Base-by-base conservation (phyloP, 1,140 invertebrate species). In the Leptopilina clavipes region DNA sequence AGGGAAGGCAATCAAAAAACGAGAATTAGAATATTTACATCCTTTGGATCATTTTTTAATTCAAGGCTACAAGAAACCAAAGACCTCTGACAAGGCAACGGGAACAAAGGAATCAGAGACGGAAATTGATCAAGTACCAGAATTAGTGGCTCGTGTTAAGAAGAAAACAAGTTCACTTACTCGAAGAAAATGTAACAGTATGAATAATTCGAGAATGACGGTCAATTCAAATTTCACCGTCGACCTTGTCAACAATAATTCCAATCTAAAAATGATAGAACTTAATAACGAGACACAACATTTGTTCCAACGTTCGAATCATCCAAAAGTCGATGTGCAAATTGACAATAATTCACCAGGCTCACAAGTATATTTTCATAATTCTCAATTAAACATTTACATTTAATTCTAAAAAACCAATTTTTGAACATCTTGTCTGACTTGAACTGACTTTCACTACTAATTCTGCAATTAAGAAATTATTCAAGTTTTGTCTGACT, bases 41-140 rank as follows among this genome's bases (percentile, higher is more conserved):
- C 86, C 85, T 0, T n/a, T 87, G 56, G 85, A 89, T 14, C 83
- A 88, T 56, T 90, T 90, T 48, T 45, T 86, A 14, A 56, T 81
- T 3, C 86, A 83, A 37, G 71, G 78, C 6, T 7, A n/a, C 0
- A 56, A 76, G 10, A 56, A 10, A 37, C 19, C 73, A 43, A 71
- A 54, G 6, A 87, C 85, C 7, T 74, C 22, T 0, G 85, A 86
- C 2, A 82, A 79, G 22, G 73, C 74, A 0, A 86, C 81, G 2
- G 81, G 83, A 72, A 83, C 82, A 0, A 72, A 40, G 18, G 52
- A 79, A 43, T 70, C 71, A 1, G 70, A n/a, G 3, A 65, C 37
- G 0, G 73, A 75, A 54, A 43, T 54, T 52, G 54, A 76, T 52
- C n/a, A 52, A 14, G 14, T 65, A 54, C 45, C 73, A 8, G 73